Evolutionary conservation across 2,797 vertebrate genomes (phyloP), one percentile per base, ranked within the genome.

Genomic region (Rhabdophis nuchalis): DNA sequence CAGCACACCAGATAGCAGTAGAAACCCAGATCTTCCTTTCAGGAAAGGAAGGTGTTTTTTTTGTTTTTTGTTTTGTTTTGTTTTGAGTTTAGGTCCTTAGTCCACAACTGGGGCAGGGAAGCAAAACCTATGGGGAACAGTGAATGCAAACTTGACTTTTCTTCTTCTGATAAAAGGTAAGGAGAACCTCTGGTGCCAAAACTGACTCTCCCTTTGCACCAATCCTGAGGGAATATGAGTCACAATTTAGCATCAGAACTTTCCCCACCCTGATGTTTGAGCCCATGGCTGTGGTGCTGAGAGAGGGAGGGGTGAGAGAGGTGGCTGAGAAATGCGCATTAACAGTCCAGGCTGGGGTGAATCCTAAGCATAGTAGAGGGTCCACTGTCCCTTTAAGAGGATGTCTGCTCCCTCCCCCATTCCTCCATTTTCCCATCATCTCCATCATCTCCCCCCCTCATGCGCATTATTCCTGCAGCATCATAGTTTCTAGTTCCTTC

Each of bases 391-490:
- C 93, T 93, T 93, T 93, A 93, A 93, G 91, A 87, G 85, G 91
- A 56, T 64, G 93, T 89, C 88, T 52, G 18, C 50, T 82, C 68
- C 88, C 54, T 10, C 52, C 87, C 57, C 27, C 53, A 16, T 72
- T 36, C 87, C 88, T 87, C 90, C 93, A 91, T 91, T 89, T 89
- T 89, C 92, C 88, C 61, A 46, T 60, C 64, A 5, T 89, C 88
- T 54, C 87, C 91, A 88, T 60, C 85, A 60, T 87, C 85, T 82
- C 41, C 18, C 68, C 36, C 72, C 20, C 61, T 87, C 86, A 89
- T 90, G 85, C 56, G 85, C 91, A 93, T 87, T 91, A 90, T 87
- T 91, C 93, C 88, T 85, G 93, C 93, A 85, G 93, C 88, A 91
- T 93, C 92, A 93, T 57, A 61, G 64, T 85, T 85, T 93, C 89